A percentile compares a stretch with the other conserved stretches of the same genome.
These are phyloP conservation scores for Lophura nycthemera DNA, from an alignment of 2,113 vertebrate genomes.

Conservation along the genomic window DNA sequence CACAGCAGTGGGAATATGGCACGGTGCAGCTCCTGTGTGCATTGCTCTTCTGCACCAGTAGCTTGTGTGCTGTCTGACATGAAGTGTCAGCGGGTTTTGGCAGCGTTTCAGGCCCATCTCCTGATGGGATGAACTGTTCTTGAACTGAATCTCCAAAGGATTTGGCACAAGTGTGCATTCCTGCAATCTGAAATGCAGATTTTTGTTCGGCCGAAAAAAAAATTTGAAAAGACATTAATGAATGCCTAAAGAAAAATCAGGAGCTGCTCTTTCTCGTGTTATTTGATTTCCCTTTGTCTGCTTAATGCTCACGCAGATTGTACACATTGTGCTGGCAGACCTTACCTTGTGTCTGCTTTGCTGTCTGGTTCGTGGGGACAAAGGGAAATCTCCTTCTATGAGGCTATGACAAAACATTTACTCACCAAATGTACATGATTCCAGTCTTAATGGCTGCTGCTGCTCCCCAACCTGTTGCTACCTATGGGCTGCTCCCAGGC, in stretches of 20 bases:
- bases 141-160: slow-evolving; percentile 40
- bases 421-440: neutral
- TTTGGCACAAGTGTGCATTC: neutral
- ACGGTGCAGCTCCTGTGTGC: slow-evolving; percentile 28
- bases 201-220: slow-evolving; percentile 17
- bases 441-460: neutral
- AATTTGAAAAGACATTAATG: slow-evolving; percentile 47
- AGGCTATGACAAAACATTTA: neutral
- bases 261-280: neutral
- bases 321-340: neutral
- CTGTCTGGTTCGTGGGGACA: neutral
- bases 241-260: slow-evolving; percentile 40
- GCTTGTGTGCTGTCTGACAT: slow-evolving; percentile 1
- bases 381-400: neutral
- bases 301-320: neutral
- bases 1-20: neutral
- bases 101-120: slow-evolving; percentile 36
- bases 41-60: neutral
- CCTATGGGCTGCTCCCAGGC: neutral
- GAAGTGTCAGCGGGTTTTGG: neutral
- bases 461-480: neutral
- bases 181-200: neutral
- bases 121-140: slow-evolving; percentile 50
- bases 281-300: slow-evolving; percentile 46
- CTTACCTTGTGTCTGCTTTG: neutral